Base-by-base conservation (phyloP, 35 echinoderm and acorn worm genomes). In the Eucidaris tribuloides region DNA sequence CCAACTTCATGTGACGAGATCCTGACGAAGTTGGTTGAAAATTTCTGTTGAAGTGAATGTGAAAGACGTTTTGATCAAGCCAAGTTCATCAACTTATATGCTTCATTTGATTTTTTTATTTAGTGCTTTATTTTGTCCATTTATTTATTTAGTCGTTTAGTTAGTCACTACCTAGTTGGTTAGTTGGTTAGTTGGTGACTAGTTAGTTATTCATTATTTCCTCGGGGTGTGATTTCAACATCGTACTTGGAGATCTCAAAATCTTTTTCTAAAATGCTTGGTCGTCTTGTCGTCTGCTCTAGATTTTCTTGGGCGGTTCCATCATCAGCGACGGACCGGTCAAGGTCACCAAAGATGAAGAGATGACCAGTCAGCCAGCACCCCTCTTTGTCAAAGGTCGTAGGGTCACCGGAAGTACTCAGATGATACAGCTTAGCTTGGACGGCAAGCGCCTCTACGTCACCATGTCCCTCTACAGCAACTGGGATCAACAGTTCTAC, bases 341-440 rank as follows among this genome's bases (percentile, higher is more conserved):
- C 46, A 93, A 82, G 61, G 96, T 99, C 24, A 90, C 81, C 5
- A 68, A 93, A n/a, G 96, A 99, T 25, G 58, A 70, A 19, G 96
- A 99, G 82, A 49, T 99, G 24, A 56, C 48, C 3, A 80, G 86
- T 19, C 96, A 99, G 82, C 96, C 96, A 1, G 40, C 85, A 0
- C 83, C 96, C 7, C 45, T 99, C 5, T 99, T 72, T 66, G 83
- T 99, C 42, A 90, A 86, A 28, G 96, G 91, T 62, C 78, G 84
- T 23, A 46, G 83, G 18, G 55, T 99, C 29, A 82, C 61, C 18
- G 96, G 96, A 27, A 87, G 90, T 18, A 83, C 96, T 24, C 96
- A 99, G 91, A 99, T 99, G 96, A 90, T 99, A 20, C 96, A 99
- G 59, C 91, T 99, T 18, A 99, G 96, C 45, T 62, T 99, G 65